Percentiles rank a stretch among this genome's conserved stretches.
Evolutionary conservation across 2,797 vertebrate species (phyloP).

Genomic region (Lycodopsis pacificus): DNA sequence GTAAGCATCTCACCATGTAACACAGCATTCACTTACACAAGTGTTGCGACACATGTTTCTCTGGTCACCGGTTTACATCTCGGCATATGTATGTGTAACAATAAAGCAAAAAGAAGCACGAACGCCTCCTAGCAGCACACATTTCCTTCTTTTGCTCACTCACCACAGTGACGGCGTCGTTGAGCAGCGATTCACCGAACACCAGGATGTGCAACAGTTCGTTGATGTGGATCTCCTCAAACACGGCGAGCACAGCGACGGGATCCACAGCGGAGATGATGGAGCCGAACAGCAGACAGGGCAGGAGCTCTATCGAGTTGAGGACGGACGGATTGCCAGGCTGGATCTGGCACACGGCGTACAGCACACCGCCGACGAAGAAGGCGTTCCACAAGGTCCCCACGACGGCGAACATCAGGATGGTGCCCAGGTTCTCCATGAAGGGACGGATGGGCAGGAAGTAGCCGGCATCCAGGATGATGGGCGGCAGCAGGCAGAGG

Average conservation of each 20-base stretch:
- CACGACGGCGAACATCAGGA: conserved; percentile 96
- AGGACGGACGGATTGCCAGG: conserved; percentile 74
- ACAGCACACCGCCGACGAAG: conserved; percentile 92
- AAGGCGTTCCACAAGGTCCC: conserved; percentile 97
- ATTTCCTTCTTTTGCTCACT: conserved; percentile 44
- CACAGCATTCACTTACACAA: neutral
- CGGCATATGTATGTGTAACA: neutral
- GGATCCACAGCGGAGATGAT: conserved; percentile 98
- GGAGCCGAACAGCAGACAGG: conserved; percentile 93
- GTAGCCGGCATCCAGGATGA: conserved; percentile 98
- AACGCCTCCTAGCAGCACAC: neutral
- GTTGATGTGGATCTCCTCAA: conserved; percentile 99
- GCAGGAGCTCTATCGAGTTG: conserved; percentile 84
- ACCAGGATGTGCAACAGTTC: conserved; percentile 97
- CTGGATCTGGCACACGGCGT: conserved; percentile 89
- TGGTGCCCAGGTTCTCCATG: conserved; percentile 97
- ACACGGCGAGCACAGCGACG: conserved; percentile 96
- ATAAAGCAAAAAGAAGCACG: neutral
- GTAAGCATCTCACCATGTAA: neutral
- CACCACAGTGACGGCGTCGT: conserved; percentile 97
- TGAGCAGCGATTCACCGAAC: conserved; percentile 97
- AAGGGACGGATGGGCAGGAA: conserved; percentile 96
- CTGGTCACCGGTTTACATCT: neutral
- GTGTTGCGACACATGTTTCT: neutral
- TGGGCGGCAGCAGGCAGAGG: conserved; percentile 95